Conservation (phyloP, 1,140 invertebrate genomes). For the Papilio helenus region DNA sequence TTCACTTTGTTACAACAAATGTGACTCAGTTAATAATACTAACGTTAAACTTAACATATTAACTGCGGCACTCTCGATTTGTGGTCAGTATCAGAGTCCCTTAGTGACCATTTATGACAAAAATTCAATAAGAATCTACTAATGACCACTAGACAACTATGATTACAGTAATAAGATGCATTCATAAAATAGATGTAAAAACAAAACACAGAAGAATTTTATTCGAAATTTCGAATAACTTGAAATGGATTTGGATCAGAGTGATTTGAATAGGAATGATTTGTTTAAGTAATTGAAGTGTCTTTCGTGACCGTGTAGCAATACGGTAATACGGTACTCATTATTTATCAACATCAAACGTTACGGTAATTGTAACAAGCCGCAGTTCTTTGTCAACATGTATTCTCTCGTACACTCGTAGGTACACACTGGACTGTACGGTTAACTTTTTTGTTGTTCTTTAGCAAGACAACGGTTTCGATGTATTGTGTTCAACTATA, state of each 20-base stretch:
- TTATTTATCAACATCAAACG: slow-evolving; percentile 20
- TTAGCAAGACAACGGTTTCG: neutral
- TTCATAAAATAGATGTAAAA: neutral
- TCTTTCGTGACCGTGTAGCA: neutral
- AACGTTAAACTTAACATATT: neutral
- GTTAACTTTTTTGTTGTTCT: neutral
- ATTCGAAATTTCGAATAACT: neutral
- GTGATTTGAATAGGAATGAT: neutral
- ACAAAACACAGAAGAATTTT: neutral
- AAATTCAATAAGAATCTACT: no score
- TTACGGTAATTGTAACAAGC: slow-evolving; percentile 4
- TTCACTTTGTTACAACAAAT: slow-evolving; percentile 49
- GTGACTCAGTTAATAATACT: slow-evolving; percentile 38
- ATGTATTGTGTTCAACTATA: no score
- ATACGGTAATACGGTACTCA: slow-evolving; percentile 1
- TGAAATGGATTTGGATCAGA: neutral
- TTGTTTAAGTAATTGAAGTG: neutral
- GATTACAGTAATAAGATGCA: no score
- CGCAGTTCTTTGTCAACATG: slow-evolving; percentile 4
- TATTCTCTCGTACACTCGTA: slow-evolving; percentile 17
- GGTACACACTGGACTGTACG: neutral
- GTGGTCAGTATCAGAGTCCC: no score
- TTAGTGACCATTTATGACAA: no score
- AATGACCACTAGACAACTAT: no score
- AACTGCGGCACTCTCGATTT: no score